phyloP scores from a whole-genome alignment of 2,888 invertebrate genomes.

The Cheilosia pagana region DNA sequence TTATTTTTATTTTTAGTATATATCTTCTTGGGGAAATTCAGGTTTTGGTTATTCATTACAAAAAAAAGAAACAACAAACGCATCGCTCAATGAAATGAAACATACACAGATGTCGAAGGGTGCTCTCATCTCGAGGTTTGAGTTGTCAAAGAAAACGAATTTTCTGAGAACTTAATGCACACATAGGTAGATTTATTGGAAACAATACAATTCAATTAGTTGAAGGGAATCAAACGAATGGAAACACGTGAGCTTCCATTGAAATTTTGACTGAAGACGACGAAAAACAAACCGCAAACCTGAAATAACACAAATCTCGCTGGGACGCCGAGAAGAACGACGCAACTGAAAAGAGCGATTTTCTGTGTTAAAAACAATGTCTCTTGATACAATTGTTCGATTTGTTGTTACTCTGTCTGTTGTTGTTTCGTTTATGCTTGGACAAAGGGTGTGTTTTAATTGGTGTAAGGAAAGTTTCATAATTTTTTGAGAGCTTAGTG shows the following conservation, averaged over 20 bases:
- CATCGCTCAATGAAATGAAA: slow-evolving; percentile 35
- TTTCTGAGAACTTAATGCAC: slow-evolving; percentile 49
- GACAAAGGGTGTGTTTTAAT: slow-evolving; percentile 11
- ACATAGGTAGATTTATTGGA: slow-evolving; percentile 55
- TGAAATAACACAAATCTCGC: slow-evolving; percentile 19
- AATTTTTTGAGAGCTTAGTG: slow-evolving; percentile 66
- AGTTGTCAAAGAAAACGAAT: background rate
- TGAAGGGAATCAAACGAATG: slow-evolving; percentile 28
- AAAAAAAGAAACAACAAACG: slow-evolving; percentile 42
- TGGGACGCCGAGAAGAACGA: slow-evolving; percentile 2
- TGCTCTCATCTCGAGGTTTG: background rate
- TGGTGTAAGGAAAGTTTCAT: slow-evolving; percentile 44
- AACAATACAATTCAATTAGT: slow-evolving; percentile 35
- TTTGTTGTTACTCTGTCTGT: slow-evolving; percentile 1
- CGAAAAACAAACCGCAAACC: slow-evolving; percentile 13
- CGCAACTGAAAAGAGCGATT: slow-evolving; percentile 16
- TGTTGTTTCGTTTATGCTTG: slow-evolving; percentile 8
- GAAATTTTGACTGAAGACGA: slow-evolving; percentile 9
- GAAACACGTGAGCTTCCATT: slow-evolving; percentile 17
- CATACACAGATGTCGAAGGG: background rate
- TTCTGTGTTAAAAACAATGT: slow-evolving; percentile 12
- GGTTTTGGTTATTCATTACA: slow-evolving; percentile 29
- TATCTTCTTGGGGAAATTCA: slow-evolving; percentile 42
- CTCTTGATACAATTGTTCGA: background rate
- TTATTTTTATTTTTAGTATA: slow-evolving; percentile 33